phyloP scores from a whole-genome alignment of 2,113 vertebrate species.

The Collichthys lucidus region DNA sequence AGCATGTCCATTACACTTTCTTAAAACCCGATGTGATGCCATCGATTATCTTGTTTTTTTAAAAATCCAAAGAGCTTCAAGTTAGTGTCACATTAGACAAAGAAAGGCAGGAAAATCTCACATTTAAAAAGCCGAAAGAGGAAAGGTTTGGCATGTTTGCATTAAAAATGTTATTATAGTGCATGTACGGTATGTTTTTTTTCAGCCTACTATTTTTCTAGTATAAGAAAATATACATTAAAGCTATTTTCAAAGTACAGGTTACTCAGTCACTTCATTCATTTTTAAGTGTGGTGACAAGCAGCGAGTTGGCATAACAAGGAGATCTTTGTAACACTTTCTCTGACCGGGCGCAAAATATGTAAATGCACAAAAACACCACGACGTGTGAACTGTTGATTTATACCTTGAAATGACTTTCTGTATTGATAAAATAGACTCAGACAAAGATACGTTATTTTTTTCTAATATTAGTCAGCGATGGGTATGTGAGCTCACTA shows the following conservation, averaged over 20 bases:
- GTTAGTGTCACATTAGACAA: background rate
- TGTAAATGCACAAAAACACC: background rate
- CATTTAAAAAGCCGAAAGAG: background rate
- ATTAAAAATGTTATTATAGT: background rate
- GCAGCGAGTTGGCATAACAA: conserved; percentile 51
- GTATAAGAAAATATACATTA: background rate
- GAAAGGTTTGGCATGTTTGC: background rate
- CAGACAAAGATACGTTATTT: conserved; percentile 11
- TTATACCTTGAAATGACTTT: background rate
- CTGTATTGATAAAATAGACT: conserved; percentile 12
- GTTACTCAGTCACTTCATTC: conserved; percentile 33
- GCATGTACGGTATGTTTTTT: background rate
- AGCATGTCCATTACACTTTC: background rate
- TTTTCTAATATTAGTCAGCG: conserved; percentile 25
- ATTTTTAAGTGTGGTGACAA: conserved; percentile 39
- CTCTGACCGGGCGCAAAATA: background rate
- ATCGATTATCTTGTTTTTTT: background rate
- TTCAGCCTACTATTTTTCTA: background rate
- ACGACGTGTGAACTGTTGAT: background rate
- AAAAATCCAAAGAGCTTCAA: background rate
- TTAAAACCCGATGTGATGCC: background rate
- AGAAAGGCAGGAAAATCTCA: background rate
- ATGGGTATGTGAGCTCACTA: conserved; percentile 29
- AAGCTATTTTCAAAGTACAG: conserved; percentile 5
- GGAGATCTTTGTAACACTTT: conserved; percentile 33